These are phyloP conservation scores for Caenorhabditis panamensis DNA, from an alignment of 2,888 invertebrate species.

Conservation along the genomic window DNA sequence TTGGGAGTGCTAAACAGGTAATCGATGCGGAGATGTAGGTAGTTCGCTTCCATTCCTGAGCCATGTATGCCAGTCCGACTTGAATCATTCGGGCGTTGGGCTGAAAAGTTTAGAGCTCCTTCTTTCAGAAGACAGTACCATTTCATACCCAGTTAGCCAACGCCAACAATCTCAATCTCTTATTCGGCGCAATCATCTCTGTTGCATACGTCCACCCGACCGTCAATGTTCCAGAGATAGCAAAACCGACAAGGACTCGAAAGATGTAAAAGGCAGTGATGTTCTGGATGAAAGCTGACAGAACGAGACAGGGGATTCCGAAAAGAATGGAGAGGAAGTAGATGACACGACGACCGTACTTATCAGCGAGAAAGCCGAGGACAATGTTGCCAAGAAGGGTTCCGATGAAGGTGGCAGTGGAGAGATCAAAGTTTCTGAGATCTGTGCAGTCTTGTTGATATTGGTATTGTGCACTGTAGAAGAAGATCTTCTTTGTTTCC, in stretches of 20 bases:
- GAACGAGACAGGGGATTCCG: slow-evolving; percentile 50
- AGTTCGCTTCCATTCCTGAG: slow-evolving; percentile 45
- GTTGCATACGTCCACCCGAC: slow-evolving; percentile 61
- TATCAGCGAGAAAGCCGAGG: slow-evolving; percentile 52
- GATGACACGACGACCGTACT: slow-evolving; percentile 45
- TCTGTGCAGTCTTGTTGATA: slow-evolving; percentile 54
- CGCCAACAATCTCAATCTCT: slow-evolving; percentile 41
- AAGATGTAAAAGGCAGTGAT: slow-evolving; percentile 48
- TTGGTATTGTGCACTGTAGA: slow-evolving; percentile 51
- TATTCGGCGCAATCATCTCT: slow-evolving; percentile 52
- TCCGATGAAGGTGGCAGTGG: slow-evolving; percentile 54
- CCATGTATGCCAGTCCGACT: slow-evolving; percentile 41
- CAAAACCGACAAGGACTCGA: slow-evolving; percentile 47
- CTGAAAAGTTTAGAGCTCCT: slow-evolving; percentile 18
- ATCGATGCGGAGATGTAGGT: slow-evolving; percentile 40
- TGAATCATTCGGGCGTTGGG: slow-evolving; percentile 58
- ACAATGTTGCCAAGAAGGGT: slow-evolving; percentile 58
- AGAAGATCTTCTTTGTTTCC: slow-evolving; percentile 34
- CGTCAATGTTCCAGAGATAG: slow-evolving; percentile 56
- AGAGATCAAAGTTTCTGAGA: slow-evolving; percentile 16
- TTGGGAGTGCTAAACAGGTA: slow-evolving; percentile 37
- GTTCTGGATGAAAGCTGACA: slow-evolving; percentile 34
- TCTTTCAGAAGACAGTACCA: no score
- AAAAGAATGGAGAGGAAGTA: slow-evolving; percentile 46
- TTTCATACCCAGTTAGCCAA: slow-evolving; percentile 54